A percentile compares a stretch with the other conserved stretches of the same genome.
Evolutionary conservation across 2,888 invertebrate genomes (phyloP).

Genomic region (Oasisia sp.): DNA sequence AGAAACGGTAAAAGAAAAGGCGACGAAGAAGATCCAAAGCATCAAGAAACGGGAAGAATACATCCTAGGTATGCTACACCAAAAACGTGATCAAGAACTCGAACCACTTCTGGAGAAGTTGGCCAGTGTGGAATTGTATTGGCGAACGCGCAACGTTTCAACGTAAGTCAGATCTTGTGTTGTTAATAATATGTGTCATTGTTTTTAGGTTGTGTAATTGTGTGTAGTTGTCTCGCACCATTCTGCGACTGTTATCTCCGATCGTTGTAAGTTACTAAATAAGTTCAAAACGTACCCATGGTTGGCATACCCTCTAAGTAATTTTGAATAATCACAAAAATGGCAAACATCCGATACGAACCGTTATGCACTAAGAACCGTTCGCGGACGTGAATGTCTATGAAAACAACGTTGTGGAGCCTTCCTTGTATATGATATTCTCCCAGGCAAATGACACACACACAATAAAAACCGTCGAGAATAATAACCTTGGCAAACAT

Average conservation of each 20-base stretch:
- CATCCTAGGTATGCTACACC: background rate
- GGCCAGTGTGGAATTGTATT: background rate
- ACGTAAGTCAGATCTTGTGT: background rate
- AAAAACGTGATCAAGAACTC: background rate
- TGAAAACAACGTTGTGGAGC: too few species aligned
- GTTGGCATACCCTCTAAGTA: too few species aligned
- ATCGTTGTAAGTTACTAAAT: too few species aligned
- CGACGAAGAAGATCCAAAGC: background rate
- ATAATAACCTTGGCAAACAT: too few species aligned
- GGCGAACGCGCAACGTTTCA: background rate
- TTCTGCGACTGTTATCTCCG: background rate
- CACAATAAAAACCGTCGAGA: too few species aligned
- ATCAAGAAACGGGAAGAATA: background rate
- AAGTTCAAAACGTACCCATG: too few species aligned
- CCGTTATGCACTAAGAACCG: too few species aligned
- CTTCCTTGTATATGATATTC: too few species aligned
- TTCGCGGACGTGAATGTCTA: too few species aligned
- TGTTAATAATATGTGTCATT: background rate
- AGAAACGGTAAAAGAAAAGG: background rate
- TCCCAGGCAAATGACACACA: too few species aligned
- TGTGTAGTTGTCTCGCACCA: background rate
- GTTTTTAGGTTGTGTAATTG: background rate
- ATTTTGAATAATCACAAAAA: too few species aligned
- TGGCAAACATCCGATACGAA: too few species aligned
- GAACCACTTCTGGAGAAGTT: background rate